Base-by-base conservation (phyloP, 2,888 invertebrate genomes). In the Colostygia pectinataria region DNA sequence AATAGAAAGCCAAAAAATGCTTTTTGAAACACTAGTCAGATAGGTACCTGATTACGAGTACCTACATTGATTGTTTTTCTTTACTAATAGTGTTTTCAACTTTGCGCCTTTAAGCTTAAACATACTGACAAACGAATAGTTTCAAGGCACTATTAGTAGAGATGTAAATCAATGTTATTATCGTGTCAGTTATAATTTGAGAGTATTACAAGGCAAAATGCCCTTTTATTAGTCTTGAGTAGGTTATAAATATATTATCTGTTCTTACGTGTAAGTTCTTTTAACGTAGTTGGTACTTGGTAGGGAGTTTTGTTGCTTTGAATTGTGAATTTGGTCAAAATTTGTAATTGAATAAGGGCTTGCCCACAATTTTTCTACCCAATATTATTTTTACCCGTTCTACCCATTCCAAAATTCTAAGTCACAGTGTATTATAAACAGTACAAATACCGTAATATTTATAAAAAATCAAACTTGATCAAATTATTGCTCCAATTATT, bases 161-260 rank as follows among this genome's bases (percentile, higher is more conserved):
- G 80, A 83, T 79, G 81, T 79, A 79, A 80, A 82, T 80, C 78
- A 79, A 80, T 83, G 79, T 84, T 87, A 88, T 89, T 86, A 88
- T 81, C 77, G 80, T 83, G 88, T 88, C 87, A 84, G 69, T 49
- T 76, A 71, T 78, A 79, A 86, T 89, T 83, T 82, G 74, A 69
- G 74, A 76, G 77, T 53, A 48, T 45, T 49, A 55, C 53, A 57
- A 41, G 53, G 39, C 28, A 34, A 83, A 84, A 79, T 82, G 79
- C 69, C 75, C 72, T 77, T 63, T 70, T 72, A 76, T 75, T 71
- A 69, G 61, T 63, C 50, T 57, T 66, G 49, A 54, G 63, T 57
- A 59, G 56, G 47, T 47, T 50, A 60, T 66, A 65, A 66, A 24
- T 44, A 37, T 41, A 48, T 53, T 48, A 44, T 24, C 32, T 15